Evolutionary conservation across 2,888 invertebrate species (phyloP).

Genomic region (Ashinkailepas kermadecensis): DNA sequence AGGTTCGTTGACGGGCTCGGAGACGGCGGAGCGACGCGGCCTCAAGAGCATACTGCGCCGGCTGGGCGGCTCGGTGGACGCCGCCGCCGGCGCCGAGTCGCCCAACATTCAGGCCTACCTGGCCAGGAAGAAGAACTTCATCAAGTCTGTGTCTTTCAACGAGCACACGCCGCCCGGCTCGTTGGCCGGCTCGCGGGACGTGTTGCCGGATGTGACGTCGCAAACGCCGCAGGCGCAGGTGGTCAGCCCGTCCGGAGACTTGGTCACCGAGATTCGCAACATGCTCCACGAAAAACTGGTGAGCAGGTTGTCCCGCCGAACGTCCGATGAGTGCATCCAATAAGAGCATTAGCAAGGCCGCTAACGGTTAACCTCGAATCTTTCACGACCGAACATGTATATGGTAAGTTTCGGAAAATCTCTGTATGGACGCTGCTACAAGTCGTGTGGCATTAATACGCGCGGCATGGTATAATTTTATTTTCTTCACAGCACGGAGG

Average conservation of each 20-base stretch:
- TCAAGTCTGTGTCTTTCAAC: slow-evolving; percentile 83
- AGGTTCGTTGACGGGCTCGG: slow-evolving; percentile 49
- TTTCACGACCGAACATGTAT: too few species aligned
- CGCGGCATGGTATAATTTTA: too few species aligned
- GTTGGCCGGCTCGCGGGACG: slow-evolving; percentile 58
- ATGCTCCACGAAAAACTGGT: slow-evolving; percentile 8
- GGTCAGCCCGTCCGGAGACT: background rate
- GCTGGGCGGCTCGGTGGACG: slow-evolving; percentile 53
- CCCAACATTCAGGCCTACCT: slow-evolving; percentile 76
- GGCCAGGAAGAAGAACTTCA: slow-evolving; percentile 67
- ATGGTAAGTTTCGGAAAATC: too few species aligned
- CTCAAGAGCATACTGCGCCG: slow-evolving; percentile 79
- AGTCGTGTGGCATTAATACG: too few species aligned
- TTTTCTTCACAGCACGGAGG: too few species aligned
- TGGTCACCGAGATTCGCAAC: slow-evolving; percentile 4
- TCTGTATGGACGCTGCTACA: too few species aligned
- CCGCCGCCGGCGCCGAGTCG: slow-evolving; percentile 44
- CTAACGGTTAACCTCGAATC: too few species aligned
- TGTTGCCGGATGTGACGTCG: slow-evolving; percentile 19
- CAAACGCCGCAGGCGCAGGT: background rate
- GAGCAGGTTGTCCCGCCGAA: background rate
- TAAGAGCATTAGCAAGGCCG: too few species aligned
- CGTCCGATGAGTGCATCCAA: too few species aligned
- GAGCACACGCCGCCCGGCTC: slow-evolving; percentile 61
- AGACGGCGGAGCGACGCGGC: slow-evolving; percentile 70